phyloP scores from a whole-genome alignment of 2,113 vertebrate genomes.

The Centropus bengalensis region DNA sequence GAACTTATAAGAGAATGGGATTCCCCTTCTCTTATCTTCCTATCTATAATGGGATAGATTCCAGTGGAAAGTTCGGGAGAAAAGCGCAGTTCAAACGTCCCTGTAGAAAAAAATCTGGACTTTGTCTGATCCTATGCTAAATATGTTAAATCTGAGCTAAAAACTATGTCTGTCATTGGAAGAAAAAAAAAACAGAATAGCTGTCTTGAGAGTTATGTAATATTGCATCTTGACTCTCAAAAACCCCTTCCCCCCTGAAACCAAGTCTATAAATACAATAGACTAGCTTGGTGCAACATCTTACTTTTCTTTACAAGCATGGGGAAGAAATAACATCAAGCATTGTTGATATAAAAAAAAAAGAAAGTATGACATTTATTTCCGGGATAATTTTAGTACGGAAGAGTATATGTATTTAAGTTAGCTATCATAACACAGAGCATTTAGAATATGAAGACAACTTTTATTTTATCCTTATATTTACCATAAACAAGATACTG shows the following conservation, averaged over 20 bases:
- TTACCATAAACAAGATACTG: not conserved
- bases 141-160: not conserved
- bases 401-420: not conserved
- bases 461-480: not conserved
- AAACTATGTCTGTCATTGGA: not conserved
- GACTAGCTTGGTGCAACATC: not conserved
- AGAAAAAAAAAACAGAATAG: not conserved
- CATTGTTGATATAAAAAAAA: not conserved
- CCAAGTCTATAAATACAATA: not conserved
- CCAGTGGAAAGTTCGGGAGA: not conserved
- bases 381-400: not conserved
- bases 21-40: too few relatives aligned
- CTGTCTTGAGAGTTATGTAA: rapidly evolving
- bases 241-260: not conserved
- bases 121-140: not conserved
- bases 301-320: not conserved
- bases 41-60: not conserved
- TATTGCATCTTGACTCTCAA: not conserved
- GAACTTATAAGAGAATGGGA: not conserved
- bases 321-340: not conserved
- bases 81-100: not conserved
- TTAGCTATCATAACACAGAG: not conserved
- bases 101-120: not conserved
- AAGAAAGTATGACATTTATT: not conserved
- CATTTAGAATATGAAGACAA: not conserved